Evolutionary conservation across 2,113 vertebrate species (phyloP), one percentile per base, ranked within the genome.

Genomic region (Eonycteris spelaea): DNA sequence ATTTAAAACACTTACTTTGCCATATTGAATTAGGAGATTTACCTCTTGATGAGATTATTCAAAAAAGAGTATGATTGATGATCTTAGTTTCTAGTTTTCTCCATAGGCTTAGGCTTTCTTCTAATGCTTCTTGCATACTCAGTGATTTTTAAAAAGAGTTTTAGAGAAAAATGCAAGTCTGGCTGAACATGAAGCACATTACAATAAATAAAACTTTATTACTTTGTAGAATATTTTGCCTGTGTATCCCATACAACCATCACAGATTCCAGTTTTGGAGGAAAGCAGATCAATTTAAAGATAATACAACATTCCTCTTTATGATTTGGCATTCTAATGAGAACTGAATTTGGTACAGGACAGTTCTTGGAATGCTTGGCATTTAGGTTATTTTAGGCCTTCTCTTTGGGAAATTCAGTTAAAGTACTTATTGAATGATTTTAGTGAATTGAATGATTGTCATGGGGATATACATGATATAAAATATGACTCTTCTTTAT

Each of bases 341-440:
- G 40, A 70, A 45, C 21, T 90, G 87, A 90, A 75, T 94, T 70
- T 83, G 84, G n/a, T 92, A 79, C 13, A 85, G 61, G 75, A 67
- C 51, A 73, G 71, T 96, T 94, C 86, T 97, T 97, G 91, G 96
- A 86, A 91, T 96, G 95, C 59, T 80, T 96, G 78, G 77, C 57
- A 78, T 93, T 94, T 75, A 38, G 43, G 67, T 94, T 95, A 93
- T 77, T 94, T 92, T 93, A 86, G 77, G 78, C 75, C 48, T 73
- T 91, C 63, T 94, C 79, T 96, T 90, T 89, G 73, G 82, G 89
- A 95, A 94, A 94, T 96, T 92, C 30, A 95, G 43, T 91, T 90
- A 55, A 94, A 95, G 19, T 88, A 71, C 80, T 94, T 95, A 68
- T 78, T 96, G 38, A 89, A 88, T 91, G 86, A 35, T 82, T 93